A percentile compares a stretch with the other conserved stretches of the same genome.
Evolutionary conservation across 2,888 invertebrate species (phyloP).

Genomic region (Hypena proboscidalis): DNA sequence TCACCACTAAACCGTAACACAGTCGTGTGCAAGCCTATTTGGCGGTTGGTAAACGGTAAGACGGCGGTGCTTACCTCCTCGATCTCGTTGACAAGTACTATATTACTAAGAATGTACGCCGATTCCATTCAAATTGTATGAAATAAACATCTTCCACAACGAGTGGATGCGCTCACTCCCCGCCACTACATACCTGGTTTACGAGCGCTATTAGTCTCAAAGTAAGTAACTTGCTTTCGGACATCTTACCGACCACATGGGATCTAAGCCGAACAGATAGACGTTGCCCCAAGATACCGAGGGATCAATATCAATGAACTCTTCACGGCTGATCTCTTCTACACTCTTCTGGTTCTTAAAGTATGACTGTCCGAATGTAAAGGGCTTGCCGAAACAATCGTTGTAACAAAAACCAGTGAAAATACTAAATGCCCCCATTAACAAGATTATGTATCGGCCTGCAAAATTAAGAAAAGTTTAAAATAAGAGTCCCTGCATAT

Average conservation of each 20-base stretch:
- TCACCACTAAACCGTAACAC: too few relatives aligned
- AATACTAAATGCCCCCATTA: conserved; percentile 97
- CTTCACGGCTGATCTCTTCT: conserved; percentile 23
- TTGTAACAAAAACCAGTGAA: conserved; percentile 99
- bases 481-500: too few relatives aligned
- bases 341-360: conserved; percentile 85
- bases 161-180: too few relatives aligned
- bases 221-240: conserved; percentile 1
- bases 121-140: too few relatives aligned
- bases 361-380: conserved; percentile 91
- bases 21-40: too few relatives aligned
- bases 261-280: conserved; percentile 94
- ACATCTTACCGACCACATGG: conserved; percentile 87
- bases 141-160: too few relatives aligned
- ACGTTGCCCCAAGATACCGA: conserved; percentile 82
- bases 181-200: too few relatives aligned
- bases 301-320: conserved; percentile 86
- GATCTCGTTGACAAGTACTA: too few relatives aligned
- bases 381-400: conserved; percentile 95
- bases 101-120: too few relatives aligned
- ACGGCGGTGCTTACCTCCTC: too few relatives aligned
- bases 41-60: too few relatives aligned
- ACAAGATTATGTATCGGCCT: conserved; percentile 97
- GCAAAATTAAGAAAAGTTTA: conserved; percentile 6
- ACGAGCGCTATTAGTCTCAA: too few relatives aligned